These are phyloP conservation scores for Drosophila neocordata DNA, from an alignment of 1,140 invertebrate species.

Conservation along the genomic window DNA sequence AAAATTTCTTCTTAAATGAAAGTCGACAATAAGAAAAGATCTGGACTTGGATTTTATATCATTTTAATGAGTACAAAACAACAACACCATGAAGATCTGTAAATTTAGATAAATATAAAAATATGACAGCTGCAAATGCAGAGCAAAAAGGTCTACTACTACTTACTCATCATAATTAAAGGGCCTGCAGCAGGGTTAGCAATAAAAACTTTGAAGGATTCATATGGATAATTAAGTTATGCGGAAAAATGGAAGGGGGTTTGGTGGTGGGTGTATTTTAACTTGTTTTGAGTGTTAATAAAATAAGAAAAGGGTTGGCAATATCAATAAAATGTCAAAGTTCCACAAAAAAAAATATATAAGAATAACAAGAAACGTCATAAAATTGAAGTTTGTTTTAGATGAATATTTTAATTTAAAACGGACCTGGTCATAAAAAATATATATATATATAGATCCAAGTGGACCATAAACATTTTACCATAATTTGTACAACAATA, in stretches of 20 bases:
- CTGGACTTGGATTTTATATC: conserved; percentile 52
- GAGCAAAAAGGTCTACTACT: conserved; percentile 32
- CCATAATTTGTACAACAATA: conserved; percentile 29
- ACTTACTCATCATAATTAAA: conserved; percentile 78
- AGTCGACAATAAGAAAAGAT: conserved; percentile 54
- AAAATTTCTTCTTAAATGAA: conserved; percentile 52
- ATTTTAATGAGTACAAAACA: conserved; percentile 56
- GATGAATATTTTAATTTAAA: conserved; percentile 47
- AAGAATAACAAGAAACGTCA: not conserved
- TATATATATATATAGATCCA: no score
- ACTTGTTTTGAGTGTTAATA: conserved; percentile 3
- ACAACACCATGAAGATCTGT: conserved; percentile 62
- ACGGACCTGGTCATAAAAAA: conserved; percentile 30
- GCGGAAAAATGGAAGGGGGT: conserved; percentile 28
- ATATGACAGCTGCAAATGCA: conserved; percentile 66
- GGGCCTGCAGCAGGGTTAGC: conserved; percentile 37
- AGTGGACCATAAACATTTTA: conserved; percentile 24
- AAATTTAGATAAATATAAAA: conserved; percentile 72
- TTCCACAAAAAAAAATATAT: not conserved
- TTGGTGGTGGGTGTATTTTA: conserved; percentile 26
- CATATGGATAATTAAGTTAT: conserved; percentile 81
- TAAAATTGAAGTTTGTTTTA: conserved; percentile 28
- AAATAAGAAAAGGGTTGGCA: conserved; percentile 5
- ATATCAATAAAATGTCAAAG: conserved; percentile 55
- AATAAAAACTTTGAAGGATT: conserved; percentile 70